Evolutionary conservation across 2,113 vertebrate species (phyloP), one percentile per base, ranked within the genome.

Genomic region (Hemicordylus capensis): DNA sequence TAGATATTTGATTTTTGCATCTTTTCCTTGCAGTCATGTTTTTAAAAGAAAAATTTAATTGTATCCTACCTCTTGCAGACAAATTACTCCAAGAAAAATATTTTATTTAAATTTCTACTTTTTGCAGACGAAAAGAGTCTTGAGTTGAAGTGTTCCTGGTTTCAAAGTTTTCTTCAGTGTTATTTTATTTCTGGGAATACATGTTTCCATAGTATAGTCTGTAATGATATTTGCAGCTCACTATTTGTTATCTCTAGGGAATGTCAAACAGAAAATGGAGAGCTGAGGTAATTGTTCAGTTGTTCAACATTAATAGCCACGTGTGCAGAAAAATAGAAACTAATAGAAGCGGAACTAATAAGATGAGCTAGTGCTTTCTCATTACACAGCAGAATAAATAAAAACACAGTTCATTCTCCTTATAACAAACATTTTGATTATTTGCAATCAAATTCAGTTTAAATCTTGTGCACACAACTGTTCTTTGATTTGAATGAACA

Each of bases 211-310:
- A 44, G 31, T 48, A 2, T 34, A 46, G 15, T 89, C 17, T 56
- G n/a, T 14, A 24, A 28, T 26, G 61, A 31, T 34, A 1, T n/a
- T 17, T 72, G 44, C 82, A 81, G 59, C 88, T 95, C 83, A 93
- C 31, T 20, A 12, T 93, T 90, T 93, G 86, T 91, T 94, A 69
- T 91, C 87, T 92, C 89, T 94, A 96, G 95, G 93, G 87, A 90
- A 90, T 85, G 76, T 51, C 88, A 91, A 87, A 90, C 90, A 91
- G 88, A 87, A 87, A 94, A 93, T 87, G 95, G 90, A 91, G 85
- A 91, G 42, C 37, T 93, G 86, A 96, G 95, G 95, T 96, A 96
- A 96, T 31, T 77, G 81, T 64, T 58, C 86, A 92, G 37, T 88
- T 90, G 22, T 44, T 76, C 85, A 44, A 84, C 56, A 67, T 88